Evolutionary conservation across 1,140 invertebrate species (phyloP).

Genomic region (Berghia stephanieae): DNA sequence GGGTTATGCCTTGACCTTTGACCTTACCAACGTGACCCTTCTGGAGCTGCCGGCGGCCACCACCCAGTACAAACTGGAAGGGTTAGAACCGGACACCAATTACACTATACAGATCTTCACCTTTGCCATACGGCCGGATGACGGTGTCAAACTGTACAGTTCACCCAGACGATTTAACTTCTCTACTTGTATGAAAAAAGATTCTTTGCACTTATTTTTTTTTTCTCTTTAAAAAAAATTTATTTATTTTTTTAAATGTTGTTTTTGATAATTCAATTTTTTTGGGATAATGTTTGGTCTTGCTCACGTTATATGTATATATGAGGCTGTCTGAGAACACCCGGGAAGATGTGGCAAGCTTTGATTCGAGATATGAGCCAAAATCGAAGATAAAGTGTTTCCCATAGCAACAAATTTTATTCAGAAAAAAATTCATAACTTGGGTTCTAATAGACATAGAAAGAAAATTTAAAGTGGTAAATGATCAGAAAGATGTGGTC

Average conservation of each 20-base stretch:
- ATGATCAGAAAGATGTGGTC: no score
- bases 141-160: slow-evolving; percentile 27
- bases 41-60: slow-evolving; percentile 4
- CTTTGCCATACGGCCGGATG: slow-evolving; percentile 9
- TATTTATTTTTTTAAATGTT: neutral
- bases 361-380: no score
- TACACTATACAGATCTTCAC: slow-evolving; percentile 34
- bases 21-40: slow-evolving; percentile 24
- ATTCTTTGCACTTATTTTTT: neutral
- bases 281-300: neutral
- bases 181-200: slow-evolving; percentile 35
- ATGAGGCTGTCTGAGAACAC: no score
- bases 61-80: slow-evolving; percentile 19
- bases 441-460: no score
- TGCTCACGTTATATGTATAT: neutral
- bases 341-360: no score
- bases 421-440: no score
- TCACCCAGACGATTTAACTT: slow-evolving; percentile 30
- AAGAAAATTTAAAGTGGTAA: no score
- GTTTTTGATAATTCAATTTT: neutral
- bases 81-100: slow-evolving; percentile 31
- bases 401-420: no score
- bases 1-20: slow-evolving; percentile 35
- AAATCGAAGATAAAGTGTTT: no score
- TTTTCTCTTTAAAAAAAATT: neutral